Conservation (phyloP, 1,140 invertebrate species). For the Ostrea edulis region DNA sequence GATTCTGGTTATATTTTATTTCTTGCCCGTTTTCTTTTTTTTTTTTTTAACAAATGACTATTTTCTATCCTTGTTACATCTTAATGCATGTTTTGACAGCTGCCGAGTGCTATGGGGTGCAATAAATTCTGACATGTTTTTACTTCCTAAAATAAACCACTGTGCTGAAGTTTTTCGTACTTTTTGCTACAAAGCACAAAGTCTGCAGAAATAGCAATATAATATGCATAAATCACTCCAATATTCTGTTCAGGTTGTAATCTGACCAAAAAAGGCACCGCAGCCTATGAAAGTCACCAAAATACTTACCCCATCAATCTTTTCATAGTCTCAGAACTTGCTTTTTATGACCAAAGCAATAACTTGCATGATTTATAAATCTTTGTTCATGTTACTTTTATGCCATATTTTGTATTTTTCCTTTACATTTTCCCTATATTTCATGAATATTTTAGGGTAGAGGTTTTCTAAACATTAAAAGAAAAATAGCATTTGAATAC, state of each 20-base stretch:
- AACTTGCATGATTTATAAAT: not conserved
- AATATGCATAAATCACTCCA: not conserved
- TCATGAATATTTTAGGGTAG: not conserved
- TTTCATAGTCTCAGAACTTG: not conserved
- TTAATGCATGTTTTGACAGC: not conserved
- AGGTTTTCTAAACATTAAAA: no score
- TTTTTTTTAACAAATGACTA: not conserved
- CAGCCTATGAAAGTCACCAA: not conserved
- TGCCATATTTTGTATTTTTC: not conserved
- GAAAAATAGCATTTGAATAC: no score
- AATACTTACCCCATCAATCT: conserved; percentile 1
- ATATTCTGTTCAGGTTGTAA: not conserved
- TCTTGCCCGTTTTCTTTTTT: not conserved
- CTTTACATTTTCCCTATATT: not conserved
- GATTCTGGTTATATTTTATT: not conserved
- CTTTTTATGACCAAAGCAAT: not conserved
- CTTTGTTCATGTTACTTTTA: not conserved
- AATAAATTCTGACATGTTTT: conserved; percentile 13
- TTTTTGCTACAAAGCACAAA: not conserved
- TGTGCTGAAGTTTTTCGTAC: not conserved
- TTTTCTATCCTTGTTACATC: not conserved
- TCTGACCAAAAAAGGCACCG: not conserved
- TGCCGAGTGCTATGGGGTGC: not conserved
- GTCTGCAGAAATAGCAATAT: not conserved
- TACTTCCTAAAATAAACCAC: not conserved